phyloP scores from a whole-genome alignment of 2,113 vertebrate species.

The Dissostichus mawsoni region DNA sequence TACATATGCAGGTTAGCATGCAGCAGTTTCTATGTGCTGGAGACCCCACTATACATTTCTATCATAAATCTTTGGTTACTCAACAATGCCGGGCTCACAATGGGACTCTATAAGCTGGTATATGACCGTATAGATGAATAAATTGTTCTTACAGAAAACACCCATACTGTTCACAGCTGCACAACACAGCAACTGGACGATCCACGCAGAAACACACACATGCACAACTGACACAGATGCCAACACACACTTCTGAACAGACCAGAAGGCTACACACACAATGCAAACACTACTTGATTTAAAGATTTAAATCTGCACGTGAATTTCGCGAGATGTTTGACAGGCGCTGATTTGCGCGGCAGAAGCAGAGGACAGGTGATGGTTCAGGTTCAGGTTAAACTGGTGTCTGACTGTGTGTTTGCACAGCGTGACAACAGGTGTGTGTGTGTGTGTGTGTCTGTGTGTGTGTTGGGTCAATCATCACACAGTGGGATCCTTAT shows the following conservation, averaged over 20 bases:
- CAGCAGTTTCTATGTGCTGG: too few relatives aligned
- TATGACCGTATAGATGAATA: neutral
- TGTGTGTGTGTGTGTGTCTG: constrained; percentile 35
- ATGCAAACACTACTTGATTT: too few relatives aligned
- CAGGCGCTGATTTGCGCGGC: constrained; percentile 38
- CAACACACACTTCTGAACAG: too few relatives aligned
- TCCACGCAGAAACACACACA: neutral
- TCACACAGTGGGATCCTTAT: constrained; percentile 41
- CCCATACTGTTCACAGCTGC: constrained; percentile 7
- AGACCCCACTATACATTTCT: too few relatives aligned
- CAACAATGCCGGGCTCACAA: too few relatives aligned
- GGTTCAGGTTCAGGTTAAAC: constrained; percentile 28
- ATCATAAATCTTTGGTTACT: too few relatives aligned
- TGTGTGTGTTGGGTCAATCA: constrained; percentile 23
- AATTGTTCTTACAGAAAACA: constrained; percentile 5
- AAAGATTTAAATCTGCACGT: too few relatives aligned
- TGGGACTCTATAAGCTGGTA: too few relatives aligned
- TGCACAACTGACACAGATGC: too few relatives aligned
- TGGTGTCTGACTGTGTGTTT: constrained; percentile 30
- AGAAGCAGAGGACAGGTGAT: constrained; percentile 53
- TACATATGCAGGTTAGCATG: too few relatives aligned
- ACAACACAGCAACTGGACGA: constrained; percentile 7
- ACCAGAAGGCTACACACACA: too few relatives aligned
- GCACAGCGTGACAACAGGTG: constrained; percentile 47
- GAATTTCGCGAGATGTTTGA: neutral